Base-by-base conservation (phyloP, 2,113 vertebrate genomes). In the Nyctibius bracteatus region DNA sequence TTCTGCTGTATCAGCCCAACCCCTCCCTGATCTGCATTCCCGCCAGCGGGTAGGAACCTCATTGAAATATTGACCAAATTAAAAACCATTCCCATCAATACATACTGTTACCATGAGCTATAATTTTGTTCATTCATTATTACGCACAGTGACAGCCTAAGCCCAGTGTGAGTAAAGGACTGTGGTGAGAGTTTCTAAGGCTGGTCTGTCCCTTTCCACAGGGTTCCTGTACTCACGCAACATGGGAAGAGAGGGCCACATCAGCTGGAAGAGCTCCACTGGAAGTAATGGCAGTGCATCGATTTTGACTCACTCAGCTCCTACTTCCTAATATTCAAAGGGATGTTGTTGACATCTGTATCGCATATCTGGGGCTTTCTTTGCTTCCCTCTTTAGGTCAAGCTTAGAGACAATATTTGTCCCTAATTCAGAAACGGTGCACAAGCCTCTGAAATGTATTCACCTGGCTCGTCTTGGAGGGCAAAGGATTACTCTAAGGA, bases 61-160 rank as follows among this genome's bases (percentile, higher is more conserved):
- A 67, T 3, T 94, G 96, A 96, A 97, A 95, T 91, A 95, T 58
- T 83, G 92, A 95, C 81, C 88, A 91, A 92, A 92, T 95, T 70
- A 63, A 85, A 91, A 90, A 6, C 16, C 21, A 49, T 92, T 70
- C 44, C 58, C 66, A 75, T 86, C 75, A 52, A 75, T 74, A 52
- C 2, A 3, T 18, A 62, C 88, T 46, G 47, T 44, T 88, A 73
- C 71, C 20, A 44, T 17, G 61, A 90, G 81, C 49, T 87, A n/a
- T 22, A 51, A 63, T 87, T 92, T 86, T 73, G 14, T 59, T 91
- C 23, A 31, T 88, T 87, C 20, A 8, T 84, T 78, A 49, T 65
- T 83, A 54, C 2, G 5, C n/a, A 20, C 44, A 52, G 35, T 21
- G 57, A 63, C 49, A 78, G 77, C 23, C 75, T 65, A 81, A 79